A percentile compares a stretch with the other conserved stretches of the same genome.
phyloP scores from a whole-genome alignment of 2,888 invertebrate species.

The Drosophila quinaria region DNA sequence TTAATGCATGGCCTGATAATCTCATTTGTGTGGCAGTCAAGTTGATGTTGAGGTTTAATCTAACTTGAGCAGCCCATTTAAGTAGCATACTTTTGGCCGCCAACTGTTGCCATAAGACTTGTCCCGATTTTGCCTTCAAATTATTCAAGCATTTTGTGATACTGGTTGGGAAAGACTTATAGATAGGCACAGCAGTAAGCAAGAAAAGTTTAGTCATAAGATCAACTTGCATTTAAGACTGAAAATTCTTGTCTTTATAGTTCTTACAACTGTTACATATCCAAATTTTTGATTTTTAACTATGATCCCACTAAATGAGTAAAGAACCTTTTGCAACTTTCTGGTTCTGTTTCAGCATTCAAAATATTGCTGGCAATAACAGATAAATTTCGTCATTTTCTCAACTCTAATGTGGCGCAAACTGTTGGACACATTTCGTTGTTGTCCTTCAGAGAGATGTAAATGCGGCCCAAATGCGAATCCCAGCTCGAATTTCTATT shows the following conservation, averaged over 20 bases:
- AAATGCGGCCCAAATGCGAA: slow-evolving; percentile 17
- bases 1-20: slow-evolving; percentile 16
- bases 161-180: slow-evolving; percentile 28
- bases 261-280: too few relatives aligned
- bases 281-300: too few relatives aligned
- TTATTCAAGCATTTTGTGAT: slow-evolving; percentile 23
- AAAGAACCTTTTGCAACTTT: neutral
- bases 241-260: too few relatives aligned
- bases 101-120: slow-evolving; percentile 20
- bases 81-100: slow-evolving; percentile 20
- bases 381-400: slow-evolving; percentile 4
- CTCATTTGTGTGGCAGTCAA: slow-evolving; percentile 9
- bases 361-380: slow-evolving; percentile 20
- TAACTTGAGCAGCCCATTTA: slow-evolving; percentile 10
- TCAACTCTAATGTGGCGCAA: slow-evolving; percentile 7
- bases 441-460: slow-evolving; percentile 5
- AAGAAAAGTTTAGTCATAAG: slow-evolving; percentile 7
- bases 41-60: slow-evolving; percentile 18
- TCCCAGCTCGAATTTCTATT: neutral
- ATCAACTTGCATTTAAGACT: neutral
- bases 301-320: neutral
- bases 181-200: neutral
- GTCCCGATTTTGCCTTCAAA: slow-evolving; percentile 25
- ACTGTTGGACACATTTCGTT: slow-evolving; percentile 4
- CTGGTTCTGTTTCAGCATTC: neutral